Base-by-base conservation (phyloP, 2,797 vertebrate species). In the Cossypha heuglini region DNA sequence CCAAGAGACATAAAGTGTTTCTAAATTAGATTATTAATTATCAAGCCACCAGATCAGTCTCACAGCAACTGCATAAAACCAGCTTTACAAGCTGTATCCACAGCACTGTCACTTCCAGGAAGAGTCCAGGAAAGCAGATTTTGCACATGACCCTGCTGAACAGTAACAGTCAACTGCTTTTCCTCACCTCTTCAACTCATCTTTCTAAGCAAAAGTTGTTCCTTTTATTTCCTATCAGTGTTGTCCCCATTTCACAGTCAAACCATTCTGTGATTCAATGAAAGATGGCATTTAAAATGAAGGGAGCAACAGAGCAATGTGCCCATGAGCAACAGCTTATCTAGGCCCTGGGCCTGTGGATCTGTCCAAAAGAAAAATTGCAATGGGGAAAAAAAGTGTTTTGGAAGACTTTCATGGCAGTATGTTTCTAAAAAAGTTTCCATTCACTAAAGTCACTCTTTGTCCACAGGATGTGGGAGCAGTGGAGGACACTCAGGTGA, bases 221-320 rank as follows among this genome's bases (percentile, higher is more conserved):
- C n/a, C 25, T 63, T 49, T 38, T 24, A 24, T n/a, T 88, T 76
- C 52, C 92, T 37, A 26, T 75, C 28, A 57, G 10, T 12, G 18
- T 31, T 59, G 19, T 29, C 21, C 29, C 4, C 21, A 45, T 81
- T 77, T 69, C 67, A 84, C 42, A 37, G 0, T 29, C 14, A 51
- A 71, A 63, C 20, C 8, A 8, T 45, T 28, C 17, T 46, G 33
- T 31, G 17, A 38, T 51, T 64, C 3, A 1, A 14, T 58, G 26
- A 58, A 51, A 85, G 11, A 40, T 16, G 29, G 5, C 22, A 40
- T 59, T 86, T 71, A 33, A 80, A 21, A 28, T 49, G 31, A 52
- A 48, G 22, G n/a, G 21, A 79, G 25, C 11, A 82, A 61, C 1
- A n/a, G 8, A 67, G 8, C 4, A 11, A 67, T 0, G 0, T 42